phyloP scores from a whole-genome alignment of 2,888 invertebrate species.

The Amphipyra berbera region DNA sequence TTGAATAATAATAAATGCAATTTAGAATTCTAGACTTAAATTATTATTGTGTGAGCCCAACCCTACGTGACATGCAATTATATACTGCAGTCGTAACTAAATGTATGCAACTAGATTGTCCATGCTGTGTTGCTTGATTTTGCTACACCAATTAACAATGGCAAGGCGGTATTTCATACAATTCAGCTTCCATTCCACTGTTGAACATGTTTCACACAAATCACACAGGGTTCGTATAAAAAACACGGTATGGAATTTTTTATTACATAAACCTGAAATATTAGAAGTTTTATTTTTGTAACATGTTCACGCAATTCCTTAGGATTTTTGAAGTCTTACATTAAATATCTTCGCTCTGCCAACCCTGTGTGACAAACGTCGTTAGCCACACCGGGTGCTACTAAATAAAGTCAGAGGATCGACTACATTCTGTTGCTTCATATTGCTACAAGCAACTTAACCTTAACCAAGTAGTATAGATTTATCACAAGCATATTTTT shows the following conservation, averaged over 20 bases:
- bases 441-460: conserved; percentile 47
- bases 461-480: conserved; percentile 41
- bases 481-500: too few species aligned
- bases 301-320: neutral
- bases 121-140: conserved; percentile 5
- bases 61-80: conserved; percentile 34
- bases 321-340: neutral
- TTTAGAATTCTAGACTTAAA: conserved; percentile 1
- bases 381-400: conserved; percentile 60
- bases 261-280: too few species aligned
- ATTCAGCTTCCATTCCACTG: too few species aligned
- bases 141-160: conserved; percentile 8
- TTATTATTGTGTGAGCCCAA: conserved; percentile 15
- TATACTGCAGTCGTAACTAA: conserved; percentile 26
- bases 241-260: too few species aligned
- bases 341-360: conserved; percentile 1
- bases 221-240: too few species aligned
- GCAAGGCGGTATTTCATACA: neutral
- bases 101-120: conserved; percentile 24
- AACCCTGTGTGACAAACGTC: conserved; percentile 52
- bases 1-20: conserved; percentile 19
- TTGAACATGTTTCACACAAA: too few species aligned
- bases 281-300: neutral
- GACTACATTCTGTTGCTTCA: conserved; percentile 52
- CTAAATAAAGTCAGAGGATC: conserved; percentile 58